phyloP scores from a whole-genome alignment of 2,888 invertebrate species.

The Horisme vitalbata region DNA sequence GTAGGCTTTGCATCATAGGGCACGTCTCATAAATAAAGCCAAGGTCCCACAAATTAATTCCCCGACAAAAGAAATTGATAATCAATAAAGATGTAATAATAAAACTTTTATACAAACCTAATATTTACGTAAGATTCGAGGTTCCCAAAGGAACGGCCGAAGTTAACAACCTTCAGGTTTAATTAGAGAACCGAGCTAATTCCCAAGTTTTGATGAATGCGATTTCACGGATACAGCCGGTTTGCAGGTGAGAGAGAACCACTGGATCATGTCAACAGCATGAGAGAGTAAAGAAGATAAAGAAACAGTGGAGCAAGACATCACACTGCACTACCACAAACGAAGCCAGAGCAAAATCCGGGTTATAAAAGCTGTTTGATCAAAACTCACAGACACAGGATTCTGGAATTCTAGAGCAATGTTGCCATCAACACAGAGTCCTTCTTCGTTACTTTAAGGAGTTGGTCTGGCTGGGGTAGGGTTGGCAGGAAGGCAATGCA shows the following conservation, averaged over 20 bases:
- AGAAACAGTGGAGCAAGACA: too few relatives aligned
- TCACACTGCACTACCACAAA: too few relatives aligned
- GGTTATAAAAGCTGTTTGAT: too few relatives aligned
- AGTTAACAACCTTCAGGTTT: conserved; percentile 74
- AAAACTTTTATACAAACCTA: conserved; percentile 71
- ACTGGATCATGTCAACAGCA: conserved; percentile 12
- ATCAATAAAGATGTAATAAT: conserved; percentile 64
- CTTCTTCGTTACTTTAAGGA: too few relatives aligned
- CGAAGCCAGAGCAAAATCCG: too few relatives aligned
- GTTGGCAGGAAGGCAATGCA: too few relatives aligned
- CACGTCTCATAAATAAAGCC: conserved; percentile 31
- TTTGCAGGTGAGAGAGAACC: conserved; percentile 15
- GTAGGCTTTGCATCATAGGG: too few relatives aligned
- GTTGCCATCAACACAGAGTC: too few relatives aligned
- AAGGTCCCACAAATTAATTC: conserved; percentile 25
- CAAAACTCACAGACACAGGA: too few relatives aligned
- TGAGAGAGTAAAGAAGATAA: too few relatives aligned
- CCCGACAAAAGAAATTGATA: conserved; percentile 40
- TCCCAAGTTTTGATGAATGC: conserved; percentile 80
- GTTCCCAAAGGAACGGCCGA: conserved; percentile 47
- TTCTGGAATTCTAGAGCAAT: too few relatives aligned
- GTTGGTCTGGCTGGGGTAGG: too few relatives aligned
- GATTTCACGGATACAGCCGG: conserved; percentile 69
- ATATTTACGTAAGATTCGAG: conserved; percentile 69
- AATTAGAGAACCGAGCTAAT: conserved; percentile 76